Conservation (phyloP, 2,113 vertebrate genomes). For the Nicator chloris region DNA sequence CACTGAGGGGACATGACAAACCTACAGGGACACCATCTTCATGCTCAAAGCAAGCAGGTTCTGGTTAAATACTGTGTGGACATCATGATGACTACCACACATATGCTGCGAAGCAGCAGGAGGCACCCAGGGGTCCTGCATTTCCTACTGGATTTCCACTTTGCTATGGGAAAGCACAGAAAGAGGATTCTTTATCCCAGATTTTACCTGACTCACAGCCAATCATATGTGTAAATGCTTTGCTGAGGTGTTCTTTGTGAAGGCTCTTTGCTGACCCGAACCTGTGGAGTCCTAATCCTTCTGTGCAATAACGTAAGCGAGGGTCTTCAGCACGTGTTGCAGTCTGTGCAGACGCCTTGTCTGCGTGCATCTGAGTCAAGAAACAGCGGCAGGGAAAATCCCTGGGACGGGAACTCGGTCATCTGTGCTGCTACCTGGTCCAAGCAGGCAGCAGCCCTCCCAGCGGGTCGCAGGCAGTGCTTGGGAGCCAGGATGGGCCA, state of each 20-base stretch:
- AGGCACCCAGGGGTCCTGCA: not conserved
- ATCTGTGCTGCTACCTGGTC: not conserved
- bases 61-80: not conserved
- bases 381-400: constrained; percentile 50
- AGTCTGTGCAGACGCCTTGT: not conserved
- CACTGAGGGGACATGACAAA: not conserved
- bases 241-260: not conserved
- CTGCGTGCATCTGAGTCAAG: not conserved
- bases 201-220: not conserved
- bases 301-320: not conserved
- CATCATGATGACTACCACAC: rapidly evolving
- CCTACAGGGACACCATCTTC: not conserved
- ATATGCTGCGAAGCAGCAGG: not conserved
- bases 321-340: not conserved
- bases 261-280: not conserved
- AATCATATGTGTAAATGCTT: not conserved
- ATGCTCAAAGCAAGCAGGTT: not conserved
- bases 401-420: not conserved
- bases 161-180: not conserved
- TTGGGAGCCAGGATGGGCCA: not conserved
- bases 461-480: constrained; percentile 26
- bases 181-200: not conserved
- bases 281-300: not conserved
- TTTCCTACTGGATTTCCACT: not conserved
- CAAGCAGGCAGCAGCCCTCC: constrained; percentile 50